A percentile compares a stretch with the other conserved stretches of the same genome.
Evolutionary conservation across 2,888 invertebrate genomes (phyloP).

Genomic region (Noctua janthina): DNA sequence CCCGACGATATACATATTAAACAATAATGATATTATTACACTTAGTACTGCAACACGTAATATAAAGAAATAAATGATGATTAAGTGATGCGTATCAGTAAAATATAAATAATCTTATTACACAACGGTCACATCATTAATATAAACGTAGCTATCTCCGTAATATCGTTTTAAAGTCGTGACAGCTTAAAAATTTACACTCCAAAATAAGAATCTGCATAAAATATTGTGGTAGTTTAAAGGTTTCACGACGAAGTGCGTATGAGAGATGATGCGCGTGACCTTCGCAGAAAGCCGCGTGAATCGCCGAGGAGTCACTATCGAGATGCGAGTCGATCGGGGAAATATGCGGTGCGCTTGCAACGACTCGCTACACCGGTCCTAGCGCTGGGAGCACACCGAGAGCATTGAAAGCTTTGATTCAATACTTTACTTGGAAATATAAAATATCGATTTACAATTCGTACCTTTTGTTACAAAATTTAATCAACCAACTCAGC

Average conservation of each 20-base stretch:
- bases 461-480: background rate
- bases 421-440: no score
- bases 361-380: conserved; percentile 45
- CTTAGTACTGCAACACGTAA: conserved; percentile 1
- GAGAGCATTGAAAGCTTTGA: conserved; percentile 38
- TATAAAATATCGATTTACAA: background rate
- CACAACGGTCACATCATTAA: conserved; percentile 60
- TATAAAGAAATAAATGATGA: conserved; percentile 42
- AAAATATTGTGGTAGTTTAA: conserved; percentile 64
- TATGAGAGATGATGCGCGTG: conserved; percentile 72
- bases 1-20: conserved; percentile 13
- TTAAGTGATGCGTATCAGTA: conserved; percentile 50
- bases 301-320: conserved; percentile 62
- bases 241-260: conserved; percentile 71
- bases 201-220: conserved; percentile 63
- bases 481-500: background rate
- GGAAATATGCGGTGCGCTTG: conserved; percentile 71
- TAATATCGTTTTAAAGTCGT: conserved; percentile 51
- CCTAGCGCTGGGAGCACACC: conserved; percentile 47
- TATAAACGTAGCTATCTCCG: conserved; percentile 46
- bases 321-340: conserved; percentile 68
- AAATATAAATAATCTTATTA: conserved; percentile 55
- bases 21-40: conserved; percentile 34
- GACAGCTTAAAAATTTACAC: conserved; percentile 69
- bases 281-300: conserved; percentile 79